Conservation (phyloP, 2,888 invertebrate genomes). For the Diaperis boleti region DNA sequence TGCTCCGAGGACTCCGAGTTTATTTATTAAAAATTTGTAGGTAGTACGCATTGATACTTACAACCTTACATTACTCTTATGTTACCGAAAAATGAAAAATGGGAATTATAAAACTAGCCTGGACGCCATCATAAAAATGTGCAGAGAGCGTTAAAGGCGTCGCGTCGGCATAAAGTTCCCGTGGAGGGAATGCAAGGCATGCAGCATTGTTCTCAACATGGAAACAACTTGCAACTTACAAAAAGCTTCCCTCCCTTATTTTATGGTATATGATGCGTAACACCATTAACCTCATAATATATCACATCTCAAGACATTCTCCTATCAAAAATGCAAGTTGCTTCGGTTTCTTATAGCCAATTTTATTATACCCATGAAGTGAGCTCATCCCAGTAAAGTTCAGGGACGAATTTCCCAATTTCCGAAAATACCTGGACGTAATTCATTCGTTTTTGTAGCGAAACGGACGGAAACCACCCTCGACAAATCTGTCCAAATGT, state of each 20-base stretch:
- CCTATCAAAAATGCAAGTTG: constrained; percentile 44
- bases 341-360: constrained; percentile 24
- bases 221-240: constrained; percentile 37
- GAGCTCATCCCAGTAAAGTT: neutral
- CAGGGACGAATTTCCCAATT: neutral
- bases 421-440: constrained; percentile 1
- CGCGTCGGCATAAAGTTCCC: constrained; percentile 22
- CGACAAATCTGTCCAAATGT: constrained; percentile 45
- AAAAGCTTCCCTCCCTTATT: constrained; percentile 48
- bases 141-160: constrained; percentile 33
- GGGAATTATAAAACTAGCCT: no score
- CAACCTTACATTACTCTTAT: no score
- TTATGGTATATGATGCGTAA: constrained; percentile 55
- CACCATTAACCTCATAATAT: constrained; percentile 49
- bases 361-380: constrained; percentile 11
- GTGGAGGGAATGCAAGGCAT: constrained; percentile 29
- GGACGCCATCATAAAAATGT: constrained; percentile 30
- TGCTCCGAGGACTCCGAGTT: no score
- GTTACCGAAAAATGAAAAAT: no score
- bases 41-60: no score
- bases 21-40: no score
- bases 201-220: constrained; percentile 34
- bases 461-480: constrained; percentile 12
- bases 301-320: constrained; percentile 49
- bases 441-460: constrained; percentile 15